Percentiles rank a stretch among this genome's conserved stretches.
phyloP scores from a whole-genome alignment of 2,797 vertebrate genomes.

The Rhyacichthys aspro region DNA sequence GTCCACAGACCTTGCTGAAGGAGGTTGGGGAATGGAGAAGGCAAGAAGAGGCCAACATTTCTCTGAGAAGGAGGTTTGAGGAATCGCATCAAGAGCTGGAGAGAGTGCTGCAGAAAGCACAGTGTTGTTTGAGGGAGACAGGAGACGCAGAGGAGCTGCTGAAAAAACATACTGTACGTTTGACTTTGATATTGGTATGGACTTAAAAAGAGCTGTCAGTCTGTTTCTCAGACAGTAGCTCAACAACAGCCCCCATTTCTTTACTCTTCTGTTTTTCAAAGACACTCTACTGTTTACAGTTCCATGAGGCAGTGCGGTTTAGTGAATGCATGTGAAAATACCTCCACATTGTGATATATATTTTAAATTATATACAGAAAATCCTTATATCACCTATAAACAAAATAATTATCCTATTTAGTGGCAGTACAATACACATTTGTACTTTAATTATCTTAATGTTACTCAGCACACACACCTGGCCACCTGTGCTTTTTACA shows the following conservation, averaged over 20 bases:
- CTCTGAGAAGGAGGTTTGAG: constrained; percentile 95
- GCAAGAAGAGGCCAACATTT: constrained; percentile 91
- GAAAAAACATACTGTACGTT: constrained; percentile 79
- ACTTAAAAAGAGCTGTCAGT: constrained; percentile 10
- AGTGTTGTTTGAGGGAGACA: constrained; percentile 87
- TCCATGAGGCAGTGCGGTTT: constrained; percentile 1
- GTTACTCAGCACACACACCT: no score
- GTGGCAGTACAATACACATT: no score
- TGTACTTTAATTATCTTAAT: no score
- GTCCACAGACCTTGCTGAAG: constrained; percentile 87
- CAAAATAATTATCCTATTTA: background rate
- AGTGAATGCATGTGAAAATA: constrained; percentile 5
- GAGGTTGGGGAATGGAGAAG: constrained; percentile 93
- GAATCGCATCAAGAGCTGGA: constrained; percentile 94
- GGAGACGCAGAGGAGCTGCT: constrained; percentile 92
- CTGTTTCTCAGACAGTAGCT: background rate
- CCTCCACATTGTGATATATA: background rate
- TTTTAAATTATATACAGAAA: background rate
- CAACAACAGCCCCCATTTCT: constrained; percentile 6
- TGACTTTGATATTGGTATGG: background rate
- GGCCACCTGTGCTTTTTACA: no score
- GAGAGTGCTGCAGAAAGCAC: constrained; percentile 88
- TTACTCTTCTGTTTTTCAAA: constrained; percentile 3
- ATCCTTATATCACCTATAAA: background rate
- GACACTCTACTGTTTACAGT: constrained; percentile 1